A percentile compares a stretch with the other conserved stretches of the same genome.
Conservation (phyloP, 2,888 invertebrate genomes). For the Apocheima hispidaria region DNA sequence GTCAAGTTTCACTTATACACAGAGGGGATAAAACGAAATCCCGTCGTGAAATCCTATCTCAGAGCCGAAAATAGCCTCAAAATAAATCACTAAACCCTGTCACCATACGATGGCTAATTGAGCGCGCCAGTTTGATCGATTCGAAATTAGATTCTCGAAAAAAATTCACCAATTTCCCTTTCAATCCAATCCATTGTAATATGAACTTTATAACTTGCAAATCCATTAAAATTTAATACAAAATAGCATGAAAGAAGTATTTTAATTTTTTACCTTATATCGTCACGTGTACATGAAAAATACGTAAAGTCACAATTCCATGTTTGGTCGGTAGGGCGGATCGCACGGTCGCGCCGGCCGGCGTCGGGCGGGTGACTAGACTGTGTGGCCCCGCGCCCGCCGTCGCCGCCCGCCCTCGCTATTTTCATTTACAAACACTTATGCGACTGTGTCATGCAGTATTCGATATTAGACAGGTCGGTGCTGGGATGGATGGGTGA, state of each 20-base stretch:
- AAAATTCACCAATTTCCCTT: conserved; percentile 11
- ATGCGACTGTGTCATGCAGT: conserved; percentile 56
- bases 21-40: conserved; percentile 8
- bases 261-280: conserved; percentile 49
- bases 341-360: conserved; percentile 66
- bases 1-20: conserved; percentile 10
- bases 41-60: conserved; percentile 23
- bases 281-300: conserved; percentile 48
- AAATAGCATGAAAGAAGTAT: not conserved
- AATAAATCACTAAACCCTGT: conserved; percentile 39
- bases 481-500: conserved; percentile 4
- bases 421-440: conserved; percentile 60
- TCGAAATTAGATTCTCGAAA: conserved; percentile 25
- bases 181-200: not conserved
- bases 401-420: conserved; percentile 53
- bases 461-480: conserved; percentile 48
- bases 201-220: not conserved
- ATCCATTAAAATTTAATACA: not conserved
- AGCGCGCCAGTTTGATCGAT: conserved; percentile 32
- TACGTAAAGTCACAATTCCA: conserved; percentile 54
- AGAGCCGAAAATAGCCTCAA: conserved; percentile 32
- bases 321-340: conserved; percentile 46
- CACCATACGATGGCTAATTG: conserved; percentile 36
- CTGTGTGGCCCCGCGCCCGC: conserved; percentile 56
- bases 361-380: conserved; percentile 75